Conservation (phyloP, 2,888 invertebrate species). For the Sarcophaga caerulescens region DNA sequence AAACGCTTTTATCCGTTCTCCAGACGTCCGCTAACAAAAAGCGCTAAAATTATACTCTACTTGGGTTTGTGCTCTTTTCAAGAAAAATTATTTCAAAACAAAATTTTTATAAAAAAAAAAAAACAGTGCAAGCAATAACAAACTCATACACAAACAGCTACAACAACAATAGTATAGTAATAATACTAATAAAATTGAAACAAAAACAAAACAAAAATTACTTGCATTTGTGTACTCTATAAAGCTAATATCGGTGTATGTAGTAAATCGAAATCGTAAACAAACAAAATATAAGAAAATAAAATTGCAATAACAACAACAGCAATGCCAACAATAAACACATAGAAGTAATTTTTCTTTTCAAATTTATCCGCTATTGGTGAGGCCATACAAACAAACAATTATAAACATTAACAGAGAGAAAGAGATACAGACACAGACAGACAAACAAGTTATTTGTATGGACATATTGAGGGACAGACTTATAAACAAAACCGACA, state of each 20-base stretch:
- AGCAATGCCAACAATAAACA: slow-evolving; percentile 3
- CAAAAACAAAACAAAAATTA: too few species aligned
- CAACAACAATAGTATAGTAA: too few species aligned
- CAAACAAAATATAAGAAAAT: neutral
- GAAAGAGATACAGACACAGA: slow-evolving; percentile 21
- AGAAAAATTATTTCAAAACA: slow-evolving; percentile 43
- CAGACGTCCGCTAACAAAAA: slow-evolving; percentile 63
- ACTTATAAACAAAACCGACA: slow-evolving; percentile 25
- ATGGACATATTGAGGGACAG: slow-evolving; percentile 2
- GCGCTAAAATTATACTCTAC: slow-evolving; percentile 58
- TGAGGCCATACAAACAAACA: slow-evolving; percentile 31
- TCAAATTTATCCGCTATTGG: slow-evolving; percentile 7
- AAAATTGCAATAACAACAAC: neutral
- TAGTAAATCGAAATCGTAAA: neutral
- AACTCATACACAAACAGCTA: neutral
- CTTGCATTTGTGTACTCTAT: too few species aligned
- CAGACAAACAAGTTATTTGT: slow-evolving; percentile 12
- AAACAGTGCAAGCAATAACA: neutral
- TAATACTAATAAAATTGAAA: too few species aligned
- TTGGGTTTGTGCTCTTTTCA: slow-evolving; percentile 35
- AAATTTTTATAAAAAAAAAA: slow-evolving; percentile 40
- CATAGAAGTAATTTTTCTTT: neutral
- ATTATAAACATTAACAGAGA: slow-evolving; percentile 26
- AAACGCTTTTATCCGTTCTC: slow-evolving; percentile 36
- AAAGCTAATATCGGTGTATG: slow-evolving; percentile 14